Conservation (phyloP, 2,113 vertebrate genomes). For the Conger conger region DNA sequence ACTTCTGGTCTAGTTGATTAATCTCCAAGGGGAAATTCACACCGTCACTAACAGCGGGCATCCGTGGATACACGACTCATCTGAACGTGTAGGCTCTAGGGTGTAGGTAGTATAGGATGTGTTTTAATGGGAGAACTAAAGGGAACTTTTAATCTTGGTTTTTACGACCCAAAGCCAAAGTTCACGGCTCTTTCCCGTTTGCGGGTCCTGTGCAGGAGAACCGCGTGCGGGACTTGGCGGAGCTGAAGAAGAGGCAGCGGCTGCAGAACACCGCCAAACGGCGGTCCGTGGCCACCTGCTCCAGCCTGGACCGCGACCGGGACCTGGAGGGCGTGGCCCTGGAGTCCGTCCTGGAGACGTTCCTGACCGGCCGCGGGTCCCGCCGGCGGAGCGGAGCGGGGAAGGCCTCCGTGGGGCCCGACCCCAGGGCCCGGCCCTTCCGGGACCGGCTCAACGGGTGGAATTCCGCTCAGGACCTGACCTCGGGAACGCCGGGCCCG, state of each 20-base stretch:
- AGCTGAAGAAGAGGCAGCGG: constrained; percentile 46
- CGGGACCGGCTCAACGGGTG: background rate
- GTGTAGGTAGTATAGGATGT: too few species aligned
- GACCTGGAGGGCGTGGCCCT: constrained; percentile 35
- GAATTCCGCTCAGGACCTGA: constrained; percentile 6
- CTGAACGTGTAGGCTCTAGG: too few species aligned
- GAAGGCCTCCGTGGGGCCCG: background rate
- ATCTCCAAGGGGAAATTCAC: too few species aligned
- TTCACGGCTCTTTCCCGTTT: background rate
- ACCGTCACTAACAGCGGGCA: too few species aligned
- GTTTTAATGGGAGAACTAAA: too few species aligned
- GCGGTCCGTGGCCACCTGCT: constrained; percentile 37
- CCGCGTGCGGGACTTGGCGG: constrained; percentile 56
- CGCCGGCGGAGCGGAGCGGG: constrained; percentile 43
- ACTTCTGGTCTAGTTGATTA: too few species aligned
- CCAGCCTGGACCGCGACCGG: constrained; percentile 4
- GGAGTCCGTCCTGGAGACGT: constrained; percentile 62
- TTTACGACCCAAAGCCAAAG: too few species aligned
- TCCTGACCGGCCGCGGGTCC: constrained; percentile 45
- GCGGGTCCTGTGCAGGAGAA: constrained; percentile 63
- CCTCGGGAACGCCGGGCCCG: too few species aligned
- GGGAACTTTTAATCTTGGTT: too few species aligned
- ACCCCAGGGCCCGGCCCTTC: background rate
- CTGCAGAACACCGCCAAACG: constrained; percentile 47
- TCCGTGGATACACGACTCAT: too few species aligned